These are phyloP conservation scores for Baryphthengus martii DNA, from an alignment of 2,113 vertebrate genomes.

Conservation along the genomic window DNA sequence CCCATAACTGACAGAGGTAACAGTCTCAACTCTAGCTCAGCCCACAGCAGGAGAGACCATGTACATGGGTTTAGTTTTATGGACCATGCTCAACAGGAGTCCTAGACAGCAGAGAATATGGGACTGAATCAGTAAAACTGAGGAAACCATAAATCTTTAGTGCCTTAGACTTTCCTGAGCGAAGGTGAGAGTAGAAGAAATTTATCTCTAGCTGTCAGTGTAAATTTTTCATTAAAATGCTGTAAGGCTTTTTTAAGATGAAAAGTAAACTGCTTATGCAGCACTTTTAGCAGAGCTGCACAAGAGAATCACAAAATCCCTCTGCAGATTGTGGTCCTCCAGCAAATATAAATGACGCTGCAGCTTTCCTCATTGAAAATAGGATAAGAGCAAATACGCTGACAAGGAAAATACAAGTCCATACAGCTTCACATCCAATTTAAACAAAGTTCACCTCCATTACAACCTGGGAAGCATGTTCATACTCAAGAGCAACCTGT, in stretches of 20 bases:
- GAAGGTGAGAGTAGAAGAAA: slow-evolving; percentile 31
- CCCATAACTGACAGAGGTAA: background rate
- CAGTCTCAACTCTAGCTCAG: background rate
- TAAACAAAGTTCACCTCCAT: slow-evolving; percentile 40
- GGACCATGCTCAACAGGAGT: background rate
- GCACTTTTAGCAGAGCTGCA: slow-evolving; percentile 29
- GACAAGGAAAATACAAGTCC: background rate
- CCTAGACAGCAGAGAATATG: background rate
- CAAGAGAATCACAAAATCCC: background rate
- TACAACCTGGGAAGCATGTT: background rate
- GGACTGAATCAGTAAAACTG: background rate
- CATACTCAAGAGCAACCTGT: background rate
- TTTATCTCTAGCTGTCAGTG: slow-evolving; percentile 31
- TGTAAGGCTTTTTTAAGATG: slow-evolving; percentile 17
- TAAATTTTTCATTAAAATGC: slow-evolving; percentile 51
- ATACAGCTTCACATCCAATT: slow-evolving; percentile 37
- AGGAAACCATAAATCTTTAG: slow-evolving; percentile 21
- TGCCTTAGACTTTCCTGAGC: background rate
- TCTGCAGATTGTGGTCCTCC: background rate
- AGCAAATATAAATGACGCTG: background rate
- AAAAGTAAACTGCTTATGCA: slow-evolving; percentile 31
- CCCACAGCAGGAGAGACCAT: background rate
- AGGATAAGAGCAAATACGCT: slow-evolving; percentile 43
- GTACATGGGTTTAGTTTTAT: background rate
- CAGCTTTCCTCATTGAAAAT: slow-evolving; percentile 24